Conservation (phyloP, 1,140 invertebrate species). For the Chymomyza costata region DNA sequence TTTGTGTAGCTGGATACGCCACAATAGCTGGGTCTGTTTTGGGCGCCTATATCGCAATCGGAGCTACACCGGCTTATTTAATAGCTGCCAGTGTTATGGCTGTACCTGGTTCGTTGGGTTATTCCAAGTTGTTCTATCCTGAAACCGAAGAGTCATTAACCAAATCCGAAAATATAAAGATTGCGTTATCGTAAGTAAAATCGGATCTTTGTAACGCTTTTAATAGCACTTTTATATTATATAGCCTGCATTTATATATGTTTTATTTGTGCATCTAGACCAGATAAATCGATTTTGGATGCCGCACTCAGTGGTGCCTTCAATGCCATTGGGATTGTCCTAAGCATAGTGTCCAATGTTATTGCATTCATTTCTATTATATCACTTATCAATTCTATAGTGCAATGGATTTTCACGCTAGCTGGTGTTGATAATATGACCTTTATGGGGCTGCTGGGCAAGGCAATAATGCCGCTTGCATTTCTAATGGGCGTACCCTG, state of each 20-base stretch:
- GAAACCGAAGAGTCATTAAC: constrained; percentile 87
- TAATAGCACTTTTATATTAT: background rate
- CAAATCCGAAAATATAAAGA: constrained; percentile 79
- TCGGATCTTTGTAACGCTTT: no score
- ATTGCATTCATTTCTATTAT: constrained; percentile 92
- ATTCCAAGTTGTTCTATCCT: constrained; percentile 91
- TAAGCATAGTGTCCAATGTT: constrained; percentile 91
- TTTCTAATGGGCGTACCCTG: constrained; percentile 84
- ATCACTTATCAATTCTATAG: constrained; percentile 85
- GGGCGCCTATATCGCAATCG: constrained; percentile 93
- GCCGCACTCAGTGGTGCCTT: constrained; percentile 90
- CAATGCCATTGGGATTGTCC: constrained; percentile 84
- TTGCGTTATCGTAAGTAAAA: constrained; percentile 79
- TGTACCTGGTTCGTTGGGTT: constrained; percentile 90
- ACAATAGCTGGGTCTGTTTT: constrained; percentile 93
- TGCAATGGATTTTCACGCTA: constrained; percentile 85
- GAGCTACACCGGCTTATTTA: constrained; percentile 85
- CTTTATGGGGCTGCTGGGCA: constrained; percentile 83
- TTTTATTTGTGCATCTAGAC: constrained; percentile 79
- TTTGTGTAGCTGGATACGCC: constrained; percentile 94
- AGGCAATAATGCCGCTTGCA: constrained; percentile 88
- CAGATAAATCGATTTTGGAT: constrained; percentile 87
- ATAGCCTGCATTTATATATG: background rate
- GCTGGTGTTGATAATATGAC: constrained; percentile 79
- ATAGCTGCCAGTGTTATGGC: constrained; percentile 96